phyloP scores from a whole-genome alignment of 2,888 invertebrate species.

The Brassicogethes aeneus region DNA sequence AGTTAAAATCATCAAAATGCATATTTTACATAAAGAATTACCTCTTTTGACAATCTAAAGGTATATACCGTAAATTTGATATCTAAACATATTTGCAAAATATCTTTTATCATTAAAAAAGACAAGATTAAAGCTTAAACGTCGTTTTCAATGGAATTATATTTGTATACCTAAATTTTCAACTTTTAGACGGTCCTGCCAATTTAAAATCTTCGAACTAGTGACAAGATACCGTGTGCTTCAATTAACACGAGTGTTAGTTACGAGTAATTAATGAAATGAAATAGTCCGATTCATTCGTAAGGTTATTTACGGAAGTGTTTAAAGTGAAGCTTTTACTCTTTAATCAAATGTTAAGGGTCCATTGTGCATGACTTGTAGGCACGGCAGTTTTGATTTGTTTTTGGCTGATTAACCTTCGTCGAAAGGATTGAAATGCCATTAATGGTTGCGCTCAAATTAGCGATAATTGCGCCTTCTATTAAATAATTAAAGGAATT shows the following conservation, averaged over 20 bases:
- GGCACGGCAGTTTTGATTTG: conserved; percentile 12
- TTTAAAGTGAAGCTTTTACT: not conserved
- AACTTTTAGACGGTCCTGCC: too few species aligned
- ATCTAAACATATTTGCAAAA: too few species aligned
- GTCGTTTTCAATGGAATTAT: too few species aligned
- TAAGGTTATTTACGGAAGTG: conserved; percentile 2
- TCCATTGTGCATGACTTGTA: conserved; percentile 9
- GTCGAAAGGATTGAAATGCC: conserved; percentile 8
- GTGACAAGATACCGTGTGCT: conserved; percentile 31
- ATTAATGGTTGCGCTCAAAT: not conserved
- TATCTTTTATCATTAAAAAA: too few species aligned
- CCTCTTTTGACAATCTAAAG: too few species aligned
- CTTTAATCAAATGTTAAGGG: conserved; percentile 14
- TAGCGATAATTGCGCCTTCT: not conserved
- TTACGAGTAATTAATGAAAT: conserved; percentile 36
- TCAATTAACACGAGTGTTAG: conserved; percentile 36
- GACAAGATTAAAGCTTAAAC: too few species aligned
- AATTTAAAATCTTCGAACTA: too few species aligned
- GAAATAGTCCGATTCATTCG: conserved; percentile 27
- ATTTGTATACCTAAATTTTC: too few species aligned
- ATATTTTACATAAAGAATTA: too few species aligned
- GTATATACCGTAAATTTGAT: too few species aligned
- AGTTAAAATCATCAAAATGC: too few species aligned
- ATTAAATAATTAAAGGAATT: too few species aligned
- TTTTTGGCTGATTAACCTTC: conserved; percentile 14